Evolutionary conservation across 2,113 vertebrate species (phyloP).

Genomic region (Chrysochloris asiatica): DNA sequence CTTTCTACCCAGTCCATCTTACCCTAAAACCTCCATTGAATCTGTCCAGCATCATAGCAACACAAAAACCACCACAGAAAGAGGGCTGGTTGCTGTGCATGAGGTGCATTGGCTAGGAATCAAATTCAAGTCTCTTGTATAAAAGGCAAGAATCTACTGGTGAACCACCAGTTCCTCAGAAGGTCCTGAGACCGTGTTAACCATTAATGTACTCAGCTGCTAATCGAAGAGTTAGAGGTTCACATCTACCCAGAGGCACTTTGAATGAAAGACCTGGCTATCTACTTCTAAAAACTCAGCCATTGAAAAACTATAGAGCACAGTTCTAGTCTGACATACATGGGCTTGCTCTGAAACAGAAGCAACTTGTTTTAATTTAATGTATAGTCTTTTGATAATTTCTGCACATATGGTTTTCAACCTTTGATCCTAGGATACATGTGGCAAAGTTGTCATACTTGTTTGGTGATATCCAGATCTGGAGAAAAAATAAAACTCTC

Average conservation of each 20-base stretch:
- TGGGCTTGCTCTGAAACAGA: not conserved
- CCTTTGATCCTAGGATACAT: not conserved
- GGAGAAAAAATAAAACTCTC: not conserved
- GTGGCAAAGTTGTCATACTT: not conserved
- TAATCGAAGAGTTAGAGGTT: not conserved
- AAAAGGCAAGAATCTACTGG: not conserved
- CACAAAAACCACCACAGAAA: not conserved
- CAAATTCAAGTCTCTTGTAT: not conserved
- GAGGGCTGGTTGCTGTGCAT: not conserved
- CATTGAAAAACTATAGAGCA: not conserved
- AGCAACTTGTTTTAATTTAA: not conserved
- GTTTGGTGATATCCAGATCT: not conserved
- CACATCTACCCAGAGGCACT: not conserved
- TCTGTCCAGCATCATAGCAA: not conserved
- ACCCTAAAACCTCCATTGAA: not conserved
- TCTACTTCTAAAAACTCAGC: not conserved
- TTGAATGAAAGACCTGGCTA: not conserved
- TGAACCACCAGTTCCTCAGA: not conserved
- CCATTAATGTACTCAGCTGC: not conserved
- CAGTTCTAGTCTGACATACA: not conserved
- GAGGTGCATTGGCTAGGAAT: not conserved
- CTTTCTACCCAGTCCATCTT: not conserved
- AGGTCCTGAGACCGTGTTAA: not conserved
- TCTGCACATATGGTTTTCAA: no score
- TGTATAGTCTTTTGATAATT: not conserved